Conservation (phyloP, 2,888 invertebrate species). For the Sicus ferrugineus region DNA sequence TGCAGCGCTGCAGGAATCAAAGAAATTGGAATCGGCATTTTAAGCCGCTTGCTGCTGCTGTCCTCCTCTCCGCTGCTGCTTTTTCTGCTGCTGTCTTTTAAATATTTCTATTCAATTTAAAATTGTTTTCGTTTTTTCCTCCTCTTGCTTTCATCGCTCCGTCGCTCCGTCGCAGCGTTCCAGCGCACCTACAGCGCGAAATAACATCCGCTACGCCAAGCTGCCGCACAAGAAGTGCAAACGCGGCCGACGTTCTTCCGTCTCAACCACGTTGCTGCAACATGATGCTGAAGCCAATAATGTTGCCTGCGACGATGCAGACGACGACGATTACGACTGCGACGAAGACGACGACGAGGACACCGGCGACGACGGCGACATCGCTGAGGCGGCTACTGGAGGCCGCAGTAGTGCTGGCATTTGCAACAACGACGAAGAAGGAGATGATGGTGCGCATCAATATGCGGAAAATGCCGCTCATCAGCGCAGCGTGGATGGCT, state of each 20-base stretch:
- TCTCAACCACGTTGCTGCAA: slow-evolving; percentile 44
- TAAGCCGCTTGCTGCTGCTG: too few relatives aligned
- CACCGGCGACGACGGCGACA: not conserved
- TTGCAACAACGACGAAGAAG: not conserved
- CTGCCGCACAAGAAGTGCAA: slow-evolving; percentile 49
- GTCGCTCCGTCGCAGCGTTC: slow-evolving; percentile 50
- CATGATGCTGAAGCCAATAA: slow-evolving; percentile 49
- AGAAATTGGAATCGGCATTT: too few relatives aligned
- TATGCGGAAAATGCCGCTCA: slow-evolving; percentile 18
- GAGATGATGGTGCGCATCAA: slow-evolving; percentile 17
- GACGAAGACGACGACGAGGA: slow-evolving; percentile 1
- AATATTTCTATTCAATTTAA: slow-evolving; percentile 1
- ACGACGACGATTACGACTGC: slow-evolving; percentile 1
- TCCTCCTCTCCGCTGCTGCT: too few relatives aligned
- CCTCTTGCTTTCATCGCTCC: not conserved
- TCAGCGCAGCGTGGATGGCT: slow-evolving; percentile 15
- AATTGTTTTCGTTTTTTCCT: not conserved
- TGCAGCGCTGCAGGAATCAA: too few relatives aligned
- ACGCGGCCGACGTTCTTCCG: slow-evolving; percentile 42
- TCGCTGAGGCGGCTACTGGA: not conserved
- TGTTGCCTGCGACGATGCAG: slow-evolving; percentile 41
- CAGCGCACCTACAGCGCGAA: slow-evolving; percentile 53
- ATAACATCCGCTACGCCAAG: slow-evolving; percentile 60
- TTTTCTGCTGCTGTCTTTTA: too few relatives aligned
- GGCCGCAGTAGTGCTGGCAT: not conserved